Base-by-base conservation (phyloP, 2,797 vertebrate species). In the Rhinophrynus dorsalis region DNA sequence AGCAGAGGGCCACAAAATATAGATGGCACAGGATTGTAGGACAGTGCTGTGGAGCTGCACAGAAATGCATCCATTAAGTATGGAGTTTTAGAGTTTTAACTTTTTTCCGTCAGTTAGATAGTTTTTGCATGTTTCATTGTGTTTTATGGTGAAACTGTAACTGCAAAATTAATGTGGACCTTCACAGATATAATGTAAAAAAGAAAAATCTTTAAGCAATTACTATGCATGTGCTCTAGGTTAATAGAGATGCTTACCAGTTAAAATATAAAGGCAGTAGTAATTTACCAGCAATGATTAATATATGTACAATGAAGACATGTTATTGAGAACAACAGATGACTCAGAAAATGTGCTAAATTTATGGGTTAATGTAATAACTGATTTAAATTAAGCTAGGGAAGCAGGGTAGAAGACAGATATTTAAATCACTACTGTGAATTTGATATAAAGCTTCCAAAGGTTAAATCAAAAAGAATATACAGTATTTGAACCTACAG, bases 391-490 rank as follows among this genome's bases (percentile, higher is more conserved):
- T 42, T 23, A 47, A 5, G 21, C 27, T 3, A 24, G 42, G 21
- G 24, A 26, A 30, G 20, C 42, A 30, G 24, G 6, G 13, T 33
- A 18, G 10, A 15, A 18, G 9, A 3, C 17, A 32, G 15, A 7
- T n/a, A 26, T 44, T 55, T 40, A 65, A 55, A 55, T 20, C 3
- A 44, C 20, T 18, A 44, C 38, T 32, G 29, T 23, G 20, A 12
- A 56, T 44, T 12, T 24, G 5, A 38, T 57, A 26, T 20, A 48
- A 18, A 1, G 17, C 5, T 37, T 10, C 26, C 15, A 58, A 57
- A 67, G 32, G 65, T 57, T 67, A 47, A 27, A 24, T 21, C 24
- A 37, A 48, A 67, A 56, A 23, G 38, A 58, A 37, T 45, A 67
- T 35, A 67, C 6, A 32, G 38, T 56, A 47, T 26, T 13, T 33